Conservation (phyloP, 2,888 invertebrate species). For the Xanthorhoe designata region DNA sequence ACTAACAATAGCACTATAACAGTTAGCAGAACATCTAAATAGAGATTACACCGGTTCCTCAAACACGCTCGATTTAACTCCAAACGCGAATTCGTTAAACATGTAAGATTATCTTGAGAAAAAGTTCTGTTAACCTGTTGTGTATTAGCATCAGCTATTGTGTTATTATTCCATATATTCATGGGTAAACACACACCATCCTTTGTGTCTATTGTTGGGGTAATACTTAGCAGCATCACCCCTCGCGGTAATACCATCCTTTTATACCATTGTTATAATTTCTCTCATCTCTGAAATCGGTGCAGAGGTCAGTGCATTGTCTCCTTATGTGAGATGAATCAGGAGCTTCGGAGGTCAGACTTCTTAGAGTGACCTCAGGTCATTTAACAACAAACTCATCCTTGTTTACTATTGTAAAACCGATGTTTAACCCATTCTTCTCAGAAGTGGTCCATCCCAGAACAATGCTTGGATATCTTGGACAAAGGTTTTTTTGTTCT, state of each 20-base stretch:
- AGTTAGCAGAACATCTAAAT: conserved; percentile 78
- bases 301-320: conserved; percentile 31
- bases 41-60: conserved; percentile 73
- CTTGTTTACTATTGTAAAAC: conserved; percentile 73
- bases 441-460: conserved; percentile 61
- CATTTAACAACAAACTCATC: conserved; percentile 69
- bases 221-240: conserved; percentile 83
- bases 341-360: conserved; percentile 66
- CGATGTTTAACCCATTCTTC: conserved; percentile 65
- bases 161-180: conserved; percentile 76
- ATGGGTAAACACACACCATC: conserved; percentile 84
- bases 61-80: conserved; percentile 82
- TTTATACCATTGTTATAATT: conserved; percentile 66
- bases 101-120: conserved; percentile 81
- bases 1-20: conserved; percentile 72
- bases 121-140: conserved; percentile 80
- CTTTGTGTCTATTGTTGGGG: conserved; percentile 79
- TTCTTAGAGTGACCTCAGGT: conserved; percentile 75
- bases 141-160: conserved; percentile 79
- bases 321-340: conserved; percentile 28
- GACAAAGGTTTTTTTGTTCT: conserved; percentile 75
- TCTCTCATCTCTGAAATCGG: conserved; percentile 51
- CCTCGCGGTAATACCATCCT: conserved; percentile 75
- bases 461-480: conserved; percentile 63
- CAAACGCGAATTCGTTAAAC: conserved; percentile 85